A percentile compares a stretch with the other conserved stretches of the same genome.
These are phyloP conservation scores for Spodoptera littoralis DNA, from an alignment of 2,888 invertebrate genomes.

Conservation along the genomic window DNA sequence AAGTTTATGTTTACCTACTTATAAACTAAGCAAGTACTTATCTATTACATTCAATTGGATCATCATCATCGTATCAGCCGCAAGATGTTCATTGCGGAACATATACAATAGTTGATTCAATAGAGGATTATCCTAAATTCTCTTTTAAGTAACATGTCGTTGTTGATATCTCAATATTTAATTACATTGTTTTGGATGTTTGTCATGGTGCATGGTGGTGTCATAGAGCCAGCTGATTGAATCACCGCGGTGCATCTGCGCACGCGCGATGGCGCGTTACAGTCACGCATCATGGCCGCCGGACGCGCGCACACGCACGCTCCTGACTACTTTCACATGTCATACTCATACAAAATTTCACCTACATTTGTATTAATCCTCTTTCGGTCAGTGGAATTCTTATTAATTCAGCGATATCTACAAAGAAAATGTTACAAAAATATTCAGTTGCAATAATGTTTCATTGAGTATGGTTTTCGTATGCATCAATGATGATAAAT, in stretches of 20 bases:
- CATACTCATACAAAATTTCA: slow-evolving; percentile 73
- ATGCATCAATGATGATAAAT: slow-evolving; percentile 10
- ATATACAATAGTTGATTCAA: too few species aligned
- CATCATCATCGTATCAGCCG: too few species aligned
- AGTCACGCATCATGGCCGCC: slow-evolving; percentile 73
- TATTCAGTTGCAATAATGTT: slow-evolving; percentile 1
- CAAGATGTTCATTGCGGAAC: too few species aligned
- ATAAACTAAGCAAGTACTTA: slow-evolving; percentile 3
- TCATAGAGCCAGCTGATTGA: slow-evolving; percentile 52
- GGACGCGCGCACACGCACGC: slow-evolving; percentile 66
- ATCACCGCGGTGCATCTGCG: slow-evolving; percentile 51
- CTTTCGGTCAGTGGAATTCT: slow-evolving; percentile 53
- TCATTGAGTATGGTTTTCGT: slow-evolving; percentile 17
- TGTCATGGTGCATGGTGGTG: slow-evolving; percentile 12
- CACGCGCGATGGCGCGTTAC: slow-evolving; percentile 70
- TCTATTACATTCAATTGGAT: background rate
- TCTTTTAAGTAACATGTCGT: background rate
- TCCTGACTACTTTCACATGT: slow-evolving; percentile 80
- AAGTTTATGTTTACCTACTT: slow-evolving; percentile 12
- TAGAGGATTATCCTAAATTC: background rate
- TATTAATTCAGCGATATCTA: slow-evolving; percentile 19
- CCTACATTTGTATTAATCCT: slow-evolving; percentile 71
- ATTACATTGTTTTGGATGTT: slow-evolving; percentile 18
- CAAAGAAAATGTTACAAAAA: slow-evolving; percentile 4
- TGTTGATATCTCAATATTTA: background rate